A percentile compares a stretch with the other conserved stretches of the same genome.
phyloP scores from a whole-genome alignment of 2,113 vertebrate genomes.

The Alces alces region DNA sequence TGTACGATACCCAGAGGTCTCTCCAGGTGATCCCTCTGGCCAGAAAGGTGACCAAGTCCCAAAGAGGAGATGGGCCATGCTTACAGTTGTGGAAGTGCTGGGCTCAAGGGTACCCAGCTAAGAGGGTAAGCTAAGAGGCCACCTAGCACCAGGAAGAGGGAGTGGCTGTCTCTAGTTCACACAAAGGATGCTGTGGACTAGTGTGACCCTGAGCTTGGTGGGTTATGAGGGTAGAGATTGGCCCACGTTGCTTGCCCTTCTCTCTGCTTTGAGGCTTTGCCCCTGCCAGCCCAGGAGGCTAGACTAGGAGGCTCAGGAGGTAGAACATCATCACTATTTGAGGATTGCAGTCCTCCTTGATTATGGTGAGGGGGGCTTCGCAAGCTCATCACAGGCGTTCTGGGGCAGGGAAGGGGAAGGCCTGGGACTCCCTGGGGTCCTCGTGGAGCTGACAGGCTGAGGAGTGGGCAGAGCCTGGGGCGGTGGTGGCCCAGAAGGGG shows the following conservation, averaged over 20 bases:
- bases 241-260: not conserved
- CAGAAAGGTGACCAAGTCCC: not conserved
- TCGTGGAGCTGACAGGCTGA: conserved; percentile 2
- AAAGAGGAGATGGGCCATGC: not conserved
- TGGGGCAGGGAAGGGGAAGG: not conserved
- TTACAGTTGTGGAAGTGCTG: not conserved
- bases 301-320: not conserved
- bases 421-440: conserved; percentile 10
- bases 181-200: not conserved
- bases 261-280: conserved; percentile 75
- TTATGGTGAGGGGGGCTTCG: not conserved
- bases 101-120: not conserved
- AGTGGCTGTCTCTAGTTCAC: not conserved
- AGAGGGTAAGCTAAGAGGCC: not conserved
- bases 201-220: not conserved
- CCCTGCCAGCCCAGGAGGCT: not conserved
- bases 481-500: not conserved
- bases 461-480: not conserved
- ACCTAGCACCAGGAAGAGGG: not conserved
- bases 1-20: not conserved
- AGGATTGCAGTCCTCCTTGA: not conserved
- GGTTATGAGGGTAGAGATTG: not conserved
- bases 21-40: not conserved
- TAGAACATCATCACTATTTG: not conserved
- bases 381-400: not conserved